Percentiles rank a stretch among this genome's conserved stretches.
Conservation (phyloP, 2,113 vertebrate species). For the Rhabdornis inornatus region DNA sequence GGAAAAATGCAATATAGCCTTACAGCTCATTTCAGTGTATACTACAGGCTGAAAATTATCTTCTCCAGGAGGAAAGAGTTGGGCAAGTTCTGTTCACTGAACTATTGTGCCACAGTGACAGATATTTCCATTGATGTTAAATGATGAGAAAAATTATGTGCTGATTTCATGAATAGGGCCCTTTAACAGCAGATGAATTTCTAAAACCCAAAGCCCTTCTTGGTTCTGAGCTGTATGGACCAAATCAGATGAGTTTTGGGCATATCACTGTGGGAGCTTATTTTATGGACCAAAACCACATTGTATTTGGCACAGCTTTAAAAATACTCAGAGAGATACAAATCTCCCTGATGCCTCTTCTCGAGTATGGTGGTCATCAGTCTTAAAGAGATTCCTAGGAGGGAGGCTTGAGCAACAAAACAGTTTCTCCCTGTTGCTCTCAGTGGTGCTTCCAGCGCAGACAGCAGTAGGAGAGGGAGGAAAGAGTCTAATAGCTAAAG, state of each 20-base stretch:
- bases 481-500: neutral
- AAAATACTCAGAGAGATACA: neutral
- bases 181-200: neutral
- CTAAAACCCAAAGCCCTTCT: neutral
- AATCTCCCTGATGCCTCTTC: neutral
- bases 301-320: neutral
- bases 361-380: neutral
- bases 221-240: neutral
- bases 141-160: neutral
- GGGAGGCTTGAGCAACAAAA: neutral
- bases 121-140: neutral
- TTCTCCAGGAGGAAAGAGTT: neutral
- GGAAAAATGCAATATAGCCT: neutral
- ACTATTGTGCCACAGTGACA: neutral
- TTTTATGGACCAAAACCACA: neutral
- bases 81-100: neutral
- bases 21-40: neutral
- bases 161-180: neutral
- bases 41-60: neutral
- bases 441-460: neutral
- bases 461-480: neutral
- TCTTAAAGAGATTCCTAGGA: neutral
- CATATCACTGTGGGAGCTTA: neutral
- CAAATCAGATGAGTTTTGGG: neutral
- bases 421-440: neutral